Percentiles rank a stretch among this genome's conserved stretches.
Conservation (phyloP, 2,113 vertebrate genomes). For the Aphyosemion australe region DNA sequence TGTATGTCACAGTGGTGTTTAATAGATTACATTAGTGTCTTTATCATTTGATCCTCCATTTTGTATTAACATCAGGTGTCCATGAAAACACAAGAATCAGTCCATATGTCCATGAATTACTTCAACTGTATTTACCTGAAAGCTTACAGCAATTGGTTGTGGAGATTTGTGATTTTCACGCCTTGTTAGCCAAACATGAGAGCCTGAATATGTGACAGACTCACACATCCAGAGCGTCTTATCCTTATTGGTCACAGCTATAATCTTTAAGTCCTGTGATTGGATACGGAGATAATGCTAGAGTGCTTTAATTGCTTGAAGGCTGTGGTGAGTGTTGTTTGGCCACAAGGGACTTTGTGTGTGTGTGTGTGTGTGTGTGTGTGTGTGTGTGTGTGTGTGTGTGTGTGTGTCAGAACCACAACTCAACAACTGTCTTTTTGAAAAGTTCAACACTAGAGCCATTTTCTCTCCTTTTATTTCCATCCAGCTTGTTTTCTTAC, state of each 20-base stretch:
- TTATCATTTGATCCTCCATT: too few species aligned
- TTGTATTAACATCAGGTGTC: constrained; percentile 12
- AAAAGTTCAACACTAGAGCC: constrained; percentile 43
- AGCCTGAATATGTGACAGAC: constrained; percentile 64
- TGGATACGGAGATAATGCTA: constrained; percentile 70
- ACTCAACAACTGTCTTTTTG: constrained; percentile 24
- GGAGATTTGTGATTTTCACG: constrained; percentile 59
- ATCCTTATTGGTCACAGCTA: constrained; percentile 68
- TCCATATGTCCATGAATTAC: constrained; percentile 39
- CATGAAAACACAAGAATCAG: constrained; percentile 34
- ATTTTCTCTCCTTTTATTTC: constrained; percentile 33
- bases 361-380: constrained; percentile 15
- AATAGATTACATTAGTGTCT: too few species aligned
- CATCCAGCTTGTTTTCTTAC: constrained; percentile 13
- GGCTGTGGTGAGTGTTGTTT: constrained; percentile 42
- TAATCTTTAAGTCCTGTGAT: constrained; percentile 71
- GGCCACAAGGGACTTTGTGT: constrained; percentile 25
- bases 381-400: constrained; percentile 6
- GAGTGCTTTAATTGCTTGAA: constrained; percentile 70
- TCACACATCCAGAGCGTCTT: constrained; percentile 62
- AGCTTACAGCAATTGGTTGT: constrained; percentile 43
- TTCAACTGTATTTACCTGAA: constrained; percentile 65
- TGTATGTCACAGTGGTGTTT: too few species aligned
- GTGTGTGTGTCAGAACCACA: constrained; percentile 6
- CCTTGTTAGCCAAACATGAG: constrained; percentile 57